Evolutionary conservation across 2,888 invertebrate genomes (phyloP), one percentile per base, ranked within the genome.

Genomic region (Oconnorella tubifera): DNA sequence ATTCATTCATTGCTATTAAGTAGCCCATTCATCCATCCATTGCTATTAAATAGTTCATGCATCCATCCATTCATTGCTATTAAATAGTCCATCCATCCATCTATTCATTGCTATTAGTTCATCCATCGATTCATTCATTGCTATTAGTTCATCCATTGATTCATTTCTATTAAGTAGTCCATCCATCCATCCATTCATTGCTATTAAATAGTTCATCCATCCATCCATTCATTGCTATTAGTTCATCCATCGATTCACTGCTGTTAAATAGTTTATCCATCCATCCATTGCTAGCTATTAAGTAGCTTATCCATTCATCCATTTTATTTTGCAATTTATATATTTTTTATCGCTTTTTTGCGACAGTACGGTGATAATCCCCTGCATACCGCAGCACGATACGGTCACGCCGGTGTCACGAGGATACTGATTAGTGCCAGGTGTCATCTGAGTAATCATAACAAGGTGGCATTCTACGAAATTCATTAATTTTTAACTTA

Each of bases 391-490:
- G 65, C 64, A 14, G 65, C 68, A n/a, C 40, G 29, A 29, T 25
- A 57, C 23, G 66, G 63, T 3, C 97, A 97, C 83, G 95, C 95
- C 0, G 96, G 96, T 2, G 95, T 95, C 67, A 91, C 94, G 0
- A 86, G 96, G 62, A 95, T 97, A 75, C 87, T 97, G 62, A 89
- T 97, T 72, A 94, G 94, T 40, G 96, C 94, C 0, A 87, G 89
- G 73, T 90, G 91, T 80, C 87, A 88, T 73, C 89, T 91, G 62
- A 90, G 91, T 65, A 91, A 91, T 76, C 90, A 91, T 76, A 97
- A 97, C 51, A 70, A 70, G 68, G 69, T 69, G n/a, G n/a, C n/a
- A n/a, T n/a, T n/a, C n/a, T n/a, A n/a, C n/a, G n/a, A n/a, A n/a
- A n/a, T n/a, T n/a, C n/a, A n/a, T n/a, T n/a, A n/a, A n/a, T n/a